These are phyloP conservation scores for Heliconius ethilla DNA, from an alignment of 2,888 invertebrate species.

Conservation along the genomic window DNA sequence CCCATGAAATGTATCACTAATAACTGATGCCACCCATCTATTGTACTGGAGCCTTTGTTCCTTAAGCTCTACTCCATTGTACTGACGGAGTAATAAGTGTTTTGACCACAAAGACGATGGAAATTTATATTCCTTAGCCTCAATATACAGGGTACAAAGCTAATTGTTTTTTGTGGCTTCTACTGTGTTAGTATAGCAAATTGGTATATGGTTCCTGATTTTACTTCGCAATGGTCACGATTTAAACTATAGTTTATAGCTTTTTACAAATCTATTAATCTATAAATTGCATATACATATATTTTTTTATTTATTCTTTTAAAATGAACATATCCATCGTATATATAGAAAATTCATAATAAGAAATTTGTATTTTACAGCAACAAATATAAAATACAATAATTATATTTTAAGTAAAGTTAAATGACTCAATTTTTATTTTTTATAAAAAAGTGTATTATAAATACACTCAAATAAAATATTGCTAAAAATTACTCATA, in stretches of 20 bases:
- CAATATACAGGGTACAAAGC: neutral
- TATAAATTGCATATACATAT: too few relatives aligned
- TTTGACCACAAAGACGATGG: conserved; percentile 27
- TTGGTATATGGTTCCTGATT: neutral
- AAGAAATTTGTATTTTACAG: too few relatives aligned
- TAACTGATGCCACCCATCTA: conserved; percentile 28
- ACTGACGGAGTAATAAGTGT: conserved; percentile 13
- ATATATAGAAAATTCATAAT: too few relatives aligned
- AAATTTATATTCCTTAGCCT: conserved; percentile 4
- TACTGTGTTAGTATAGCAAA: neutral
- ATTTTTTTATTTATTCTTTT: too few relatives aligned
- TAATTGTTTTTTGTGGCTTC: neutral
- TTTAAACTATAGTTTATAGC: neutral
- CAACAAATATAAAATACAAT: too few relatives aligned
- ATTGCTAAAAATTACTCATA: too few relatives aligned
- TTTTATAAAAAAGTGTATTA: too few relatives aligned
- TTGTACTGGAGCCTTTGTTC: conserved; percentile 30
- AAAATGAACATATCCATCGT: too few relatives aligned
- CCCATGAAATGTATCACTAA: conserved; percentile 15
- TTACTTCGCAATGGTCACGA: neutral
- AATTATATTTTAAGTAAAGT: too few relatives aligned
- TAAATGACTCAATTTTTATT: too few relatives aligned
- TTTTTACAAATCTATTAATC: too few relatives aligned
- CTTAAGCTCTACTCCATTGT: conserved; percentile 32
- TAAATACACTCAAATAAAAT: too few relatives aligned